phyloP scores from a whole-genome alignment of 2,113 vertebrate species.

The Himantopus leucocephalus region DNA sequence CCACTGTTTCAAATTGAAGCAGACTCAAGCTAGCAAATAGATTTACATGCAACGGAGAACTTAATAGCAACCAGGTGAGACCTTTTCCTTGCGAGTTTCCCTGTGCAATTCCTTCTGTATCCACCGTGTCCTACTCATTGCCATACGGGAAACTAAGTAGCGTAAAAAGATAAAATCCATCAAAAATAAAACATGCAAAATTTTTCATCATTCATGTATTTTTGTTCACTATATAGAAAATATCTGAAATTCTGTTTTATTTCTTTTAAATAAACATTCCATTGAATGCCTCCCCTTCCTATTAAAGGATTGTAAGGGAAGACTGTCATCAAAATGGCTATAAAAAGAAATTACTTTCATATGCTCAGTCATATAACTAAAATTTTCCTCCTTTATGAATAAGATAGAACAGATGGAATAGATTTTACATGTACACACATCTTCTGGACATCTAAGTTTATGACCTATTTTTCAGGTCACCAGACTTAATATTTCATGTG shows the following conservation, averaged over 20 bases:
- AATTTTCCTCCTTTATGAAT: not conserved
- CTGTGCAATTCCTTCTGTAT: not conserved
- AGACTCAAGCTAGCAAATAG: not conserved
- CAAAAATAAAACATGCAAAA: not conserved
- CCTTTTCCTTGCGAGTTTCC: not conserved
- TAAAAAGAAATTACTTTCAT: not conserved
- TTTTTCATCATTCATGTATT: not conserved
- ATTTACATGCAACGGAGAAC: not conserved
- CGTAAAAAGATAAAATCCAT: not conserved
- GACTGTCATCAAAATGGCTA: not conserved
- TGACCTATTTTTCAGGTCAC: not conserved
- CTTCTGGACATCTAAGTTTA: not conserved
- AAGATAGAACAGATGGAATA: not conserved
- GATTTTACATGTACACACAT: not conserved
- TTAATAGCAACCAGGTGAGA: not conserved
- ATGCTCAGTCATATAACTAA: not conserved
- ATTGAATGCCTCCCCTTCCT: not conserved
- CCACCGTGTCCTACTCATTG: not conserved
- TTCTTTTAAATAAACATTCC: not conserved
- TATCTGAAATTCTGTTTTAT: not conserved
- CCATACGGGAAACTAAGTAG: fast-evolving
- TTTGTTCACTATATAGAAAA: not conserved
- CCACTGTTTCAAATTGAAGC: not conserved
- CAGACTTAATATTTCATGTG: not conserved
- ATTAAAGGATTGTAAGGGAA: not conserved